Evolutionary conservation across 1,140 invertebrate genomes (phyloP), one percentile per base, ranked within the genome.

Genomic region (Melanaphis sacchari): DNA sequence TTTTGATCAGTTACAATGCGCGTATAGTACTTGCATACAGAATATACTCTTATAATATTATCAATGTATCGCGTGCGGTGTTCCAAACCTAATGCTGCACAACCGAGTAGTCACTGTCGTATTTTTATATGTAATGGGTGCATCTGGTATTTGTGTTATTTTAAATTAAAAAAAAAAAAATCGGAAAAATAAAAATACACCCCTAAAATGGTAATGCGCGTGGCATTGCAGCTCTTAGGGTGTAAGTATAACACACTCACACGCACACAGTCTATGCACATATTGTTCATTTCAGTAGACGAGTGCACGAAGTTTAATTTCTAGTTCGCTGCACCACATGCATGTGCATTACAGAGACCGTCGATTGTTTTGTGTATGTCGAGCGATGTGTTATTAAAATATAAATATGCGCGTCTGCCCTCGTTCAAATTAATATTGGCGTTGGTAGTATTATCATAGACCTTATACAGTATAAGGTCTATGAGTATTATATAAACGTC

Each of bases 251-350:
- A 38, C 38, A 76, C 59, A 31, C 59, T 66, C 59, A n/a, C 59
- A n/a, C 59, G 31, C 11, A 66, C 59, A 76, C n/a, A 18, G 59
- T 76, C 4, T 76, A 76, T 38, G 38, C 26, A 82, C 66, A 85
- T 46, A 93, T 93, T 93, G 76, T 93, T 93, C 91, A 40, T 93
- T 84, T 52, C n/a, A 43, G 40, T 46, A 15, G n/a, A 91, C 89
- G 52, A 54, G 11, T 40, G 88, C 9, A 31, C 41, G 26, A 40
- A 54, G 91, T 93, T 93, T 41, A 54, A 93, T 93, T 93, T 93
- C 91, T 93, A 49, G 76, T 54, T 38, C 91, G 26, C 15, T 93
- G 91, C 76, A 54, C 76, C 40, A n/a, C 41, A 21, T 22, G 36
- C n/a, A 41, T 43, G 36, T 36, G n/a, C 24, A 26, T 31, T 36